phyloP scores from a whole-genome alignment of 2,113 vertebrate genomes.

The Nannobrachium achirus region DNA sequence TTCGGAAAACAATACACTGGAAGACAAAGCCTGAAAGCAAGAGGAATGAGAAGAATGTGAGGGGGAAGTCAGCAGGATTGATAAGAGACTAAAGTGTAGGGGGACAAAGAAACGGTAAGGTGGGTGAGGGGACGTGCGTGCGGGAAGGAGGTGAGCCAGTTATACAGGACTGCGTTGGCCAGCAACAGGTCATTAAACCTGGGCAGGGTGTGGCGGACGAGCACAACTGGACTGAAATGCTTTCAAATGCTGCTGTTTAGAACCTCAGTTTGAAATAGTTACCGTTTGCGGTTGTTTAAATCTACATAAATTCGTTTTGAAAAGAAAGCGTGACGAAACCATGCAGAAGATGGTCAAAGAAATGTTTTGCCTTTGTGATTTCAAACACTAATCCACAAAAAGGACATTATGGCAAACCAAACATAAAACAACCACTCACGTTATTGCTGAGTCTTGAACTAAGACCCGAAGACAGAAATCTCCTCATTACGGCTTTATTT shows the following conservation, averaged over 20 bases:
- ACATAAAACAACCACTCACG: neutral
- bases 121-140: neutral
- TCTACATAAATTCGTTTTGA: too few species aligned
- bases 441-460: too few species aligned
- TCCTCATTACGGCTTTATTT: slow-evolving; percentile 14
- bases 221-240: neutral
- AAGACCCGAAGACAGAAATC: neutral
- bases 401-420: slow-evolving; percentile 7
- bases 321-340: too few species aligned
- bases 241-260: too few species aligned
- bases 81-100: neutral
- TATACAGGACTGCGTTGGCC: neutral
- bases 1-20: too few species aligned
- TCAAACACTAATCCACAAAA: slow-evolving; percentile 1
- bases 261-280: too few species aligned
- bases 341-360: neutral
- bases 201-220: neutral
- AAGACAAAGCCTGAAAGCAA: neutral
- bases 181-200: slow-evolving; percentile 2
- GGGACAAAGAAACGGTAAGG: neutral
- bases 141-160: neutral
- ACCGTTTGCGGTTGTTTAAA: too few species aligned
- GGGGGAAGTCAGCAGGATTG: neutral
- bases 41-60: neutral
- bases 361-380: neutral